Conservation (phyloP, 2,113 vertebrate species). For the Orycteropus afer region DNA sequence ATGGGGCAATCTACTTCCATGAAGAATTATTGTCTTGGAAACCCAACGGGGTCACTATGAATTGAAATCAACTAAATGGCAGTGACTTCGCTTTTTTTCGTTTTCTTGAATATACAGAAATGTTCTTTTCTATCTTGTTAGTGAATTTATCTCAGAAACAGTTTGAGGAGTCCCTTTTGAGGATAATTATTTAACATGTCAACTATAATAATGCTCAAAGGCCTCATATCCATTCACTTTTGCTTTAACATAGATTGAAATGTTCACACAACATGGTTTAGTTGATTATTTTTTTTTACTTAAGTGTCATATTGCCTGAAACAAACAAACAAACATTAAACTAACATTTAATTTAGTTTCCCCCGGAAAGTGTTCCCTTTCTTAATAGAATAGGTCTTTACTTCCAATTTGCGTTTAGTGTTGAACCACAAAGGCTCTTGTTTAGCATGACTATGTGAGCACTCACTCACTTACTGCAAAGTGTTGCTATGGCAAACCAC, state of each 20-base stretch:
- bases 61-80: too few relatives aligned
- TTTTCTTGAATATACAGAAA: neutral
- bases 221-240: neutral
- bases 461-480: neutral
- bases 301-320: neutral
- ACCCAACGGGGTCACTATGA: too few relatives aligned
- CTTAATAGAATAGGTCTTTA: neutral
- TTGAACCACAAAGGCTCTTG: neutral
- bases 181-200: neutral
- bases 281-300: neutral
- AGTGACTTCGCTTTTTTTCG: too few relatives aligned
- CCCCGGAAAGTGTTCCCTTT: neutral
- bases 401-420: neutral
- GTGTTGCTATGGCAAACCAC: neutral
- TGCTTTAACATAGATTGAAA: constrained; percentile 41
- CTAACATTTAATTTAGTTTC: neutral
- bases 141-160: neutral
- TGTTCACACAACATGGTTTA: neutral
- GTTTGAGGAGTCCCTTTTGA: neutral
- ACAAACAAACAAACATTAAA: neutral
- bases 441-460: neutral
- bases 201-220: neutral
- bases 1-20: too few relatives aligned
- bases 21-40: too few relatives aligned
- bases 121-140: neutral